A percentile compares a stretch with the other conserved stretches of the same genome.
phyloP scores from a whole-genome alignment of 2,113 vertebrate genomes.

The Gallinago paraguaiae region DNA sequence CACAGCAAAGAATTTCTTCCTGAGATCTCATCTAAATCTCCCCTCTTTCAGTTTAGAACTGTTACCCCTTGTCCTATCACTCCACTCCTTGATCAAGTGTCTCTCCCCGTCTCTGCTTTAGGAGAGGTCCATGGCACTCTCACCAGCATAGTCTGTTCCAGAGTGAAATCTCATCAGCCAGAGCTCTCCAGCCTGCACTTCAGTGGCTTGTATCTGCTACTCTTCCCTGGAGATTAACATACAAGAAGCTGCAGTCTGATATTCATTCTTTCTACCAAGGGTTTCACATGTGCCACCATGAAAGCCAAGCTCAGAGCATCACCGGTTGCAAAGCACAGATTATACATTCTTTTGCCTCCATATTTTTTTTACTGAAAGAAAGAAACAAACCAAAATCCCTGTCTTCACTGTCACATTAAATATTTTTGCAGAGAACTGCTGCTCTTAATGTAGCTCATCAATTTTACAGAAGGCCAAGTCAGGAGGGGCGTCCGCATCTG shows the following conservation, averaged over 20 bases:
- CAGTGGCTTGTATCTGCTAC: not conserved
- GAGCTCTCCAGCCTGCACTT: not conserved
- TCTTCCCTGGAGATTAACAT: not conserved
- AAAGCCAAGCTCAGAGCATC: not conserved
- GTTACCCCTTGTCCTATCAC: too few species aligned
- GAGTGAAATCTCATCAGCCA: not conserved
- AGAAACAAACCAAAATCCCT: not conserved
- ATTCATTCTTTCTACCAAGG: not conserved
- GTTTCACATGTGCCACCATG: too few species aligned
- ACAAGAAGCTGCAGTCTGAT: not conserved
- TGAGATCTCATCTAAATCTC: too few species aligned
- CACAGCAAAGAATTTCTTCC: too few species aligned
- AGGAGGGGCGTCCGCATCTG: not conserved
- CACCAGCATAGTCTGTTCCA: not conserved
- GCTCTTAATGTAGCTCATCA: not conserved
- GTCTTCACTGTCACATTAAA: not conserved
- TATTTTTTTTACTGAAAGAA: not conserved
- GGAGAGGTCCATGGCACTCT: not conserved
- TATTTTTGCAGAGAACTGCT: not conserved
- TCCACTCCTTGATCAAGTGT: too few species aligned
- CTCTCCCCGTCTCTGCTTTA: too few species aligned
- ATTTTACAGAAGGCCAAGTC: not conserved
- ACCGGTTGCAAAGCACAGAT: not conserved
- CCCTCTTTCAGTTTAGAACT: too few species aligned
- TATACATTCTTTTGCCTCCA: not conserved